Percentiles rank a stretch among this genome's conserved stretches.
Conservation (phyloP, 92 coral and sea anemone genomes). For the Ricordea florida region DNA sequence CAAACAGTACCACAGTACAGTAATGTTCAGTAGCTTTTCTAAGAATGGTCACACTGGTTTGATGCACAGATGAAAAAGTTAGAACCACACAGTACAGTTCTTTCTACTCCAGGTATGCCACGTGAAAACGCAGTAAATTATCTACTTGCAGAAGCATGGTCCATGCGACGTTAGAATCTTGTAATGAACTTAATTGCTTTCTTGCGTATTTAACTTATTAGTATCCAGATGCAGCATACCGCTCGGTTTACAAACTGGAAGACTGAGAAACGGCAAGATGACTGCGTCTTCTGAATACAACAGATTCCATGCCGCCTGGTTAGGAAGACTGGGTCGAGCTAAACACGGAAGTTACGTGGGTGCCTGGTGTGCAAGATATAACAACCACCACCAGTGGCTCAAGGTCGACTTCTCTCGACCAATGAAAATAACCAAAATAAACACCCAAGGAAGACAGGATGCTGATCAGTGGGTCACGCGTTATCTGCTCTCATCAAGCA, state of each 20-base stretch:
- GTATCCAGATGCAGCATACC: conserved; percentile 49
- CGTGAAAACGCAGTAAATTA: too few species aligned
- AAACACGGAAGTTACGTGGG: conserved; percentile 44
- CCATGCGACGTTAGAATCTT: too few species aligned
- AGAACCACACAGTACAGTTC: too few species aligned
- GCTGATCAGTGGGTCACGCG: conserved; percentile 42
- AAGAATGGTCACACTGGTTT: too few species aligned
- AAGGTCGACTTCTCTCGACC: conserved; percentile 45
- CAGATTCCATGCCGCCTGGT: conserved; percentile 45
- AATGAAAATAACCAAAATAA: conserved; percentile 45
- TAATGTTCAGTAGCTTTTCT: too few species aligned
- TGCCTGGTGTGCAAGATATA: conserved; percentile 58
- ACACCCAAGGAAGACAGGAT: conserved; percentile 56
- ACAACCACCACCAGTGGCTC: conserved; percentile 63
- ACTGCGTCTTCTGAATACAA: conserved; percentile 72
- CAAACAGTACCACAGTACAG: too few species aligned
- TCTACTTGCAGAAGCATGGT: too few species aligned
- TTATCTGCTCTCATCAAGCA: conserved; percentile 39
- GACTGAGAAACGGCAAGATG: conserved; percentile 56
- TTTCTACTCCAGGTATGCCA: too few species aligned
- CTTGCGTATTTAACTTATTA: background rate
- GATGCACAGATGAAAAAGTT: too few species aligned
- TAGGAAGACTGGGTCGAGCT: conserved; percentile 66
- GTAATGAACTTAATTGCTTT: background rate
- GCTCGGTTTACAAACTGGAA: conserved; percentile 68